These are phyloP conservation scores for Dysdera silvatica DNA, from an alignment of 1,140 invertebrate species.

Conservation along the genomic window DNA sequence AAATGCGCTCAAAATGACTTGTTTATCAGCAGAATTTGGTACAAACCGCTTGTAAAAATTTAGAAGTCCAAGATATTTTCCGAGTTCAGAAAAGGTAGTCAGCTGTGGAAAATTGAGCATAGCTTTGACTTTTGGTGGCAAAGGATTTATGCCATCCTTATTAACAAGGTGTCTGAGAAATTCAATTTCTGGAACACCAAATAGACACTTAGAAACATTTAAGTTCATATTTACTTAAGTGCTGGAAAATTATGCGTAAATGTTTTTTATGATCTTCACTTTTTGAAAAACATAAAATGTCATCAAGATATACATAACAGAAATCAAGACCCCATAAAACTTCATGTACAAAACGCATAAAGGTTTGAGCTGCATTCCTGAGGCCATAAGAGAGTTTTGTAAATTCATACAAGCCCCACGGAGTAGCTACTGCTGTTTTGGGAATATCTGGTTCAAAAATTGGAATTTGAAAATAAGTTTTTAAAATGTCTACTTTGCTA, in stretches of 20 bases:
- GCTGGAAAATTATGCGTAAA: conserved; percentile 39
- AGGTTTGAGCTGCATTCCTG: conserved; percentile 20
- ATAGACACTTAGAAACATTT: conserved; percentile 35
- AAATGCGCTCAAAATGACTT: neutral
- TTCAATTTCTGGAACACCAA: conserved; percentile 3
- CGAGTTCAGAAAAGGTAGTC: conserved; percentile 36
- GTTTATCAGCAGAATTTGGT: neutral
- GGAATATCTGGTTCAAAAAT: conserved; percentile 6
- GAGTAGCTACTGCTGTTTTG: conserved; percentile 27
- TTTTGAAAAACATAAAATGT: conserved; percentile 44
- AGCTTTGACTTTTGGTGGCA: conserved; percentile 9
- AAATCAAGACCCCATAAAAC: neutral
- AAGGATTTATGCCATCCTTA: conserved; percentile 9
- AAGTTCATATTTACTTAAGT: conserved; percentile 37
- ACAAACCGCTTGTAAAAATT: conserved; percentile 39
- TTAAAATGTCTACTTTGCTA: conserved; percentile 13
- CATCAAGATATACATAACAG: conserved; percentile 2
- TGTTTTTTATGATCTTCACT: conserved; percentile 40
- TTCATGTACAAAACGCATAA: conserved; percentile 21
- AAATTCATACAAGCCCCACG: conserved; percentile 28
- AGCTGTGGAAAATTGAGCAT: conserved; percentile 33
- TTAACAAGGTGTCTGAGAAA: conserved; percentile 21
- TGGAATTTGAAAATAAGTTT: conserved; percentile 22
- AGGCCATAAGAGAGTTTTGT: conserved; percentile 22
- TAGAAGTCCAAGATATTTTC: conserved; percentile 41